These are phyloP conservation scores for Hymenochirus boettgeri DNA, from an alignment of 2,113 vertebrate species.

Conservation along the genomic window DNA sequence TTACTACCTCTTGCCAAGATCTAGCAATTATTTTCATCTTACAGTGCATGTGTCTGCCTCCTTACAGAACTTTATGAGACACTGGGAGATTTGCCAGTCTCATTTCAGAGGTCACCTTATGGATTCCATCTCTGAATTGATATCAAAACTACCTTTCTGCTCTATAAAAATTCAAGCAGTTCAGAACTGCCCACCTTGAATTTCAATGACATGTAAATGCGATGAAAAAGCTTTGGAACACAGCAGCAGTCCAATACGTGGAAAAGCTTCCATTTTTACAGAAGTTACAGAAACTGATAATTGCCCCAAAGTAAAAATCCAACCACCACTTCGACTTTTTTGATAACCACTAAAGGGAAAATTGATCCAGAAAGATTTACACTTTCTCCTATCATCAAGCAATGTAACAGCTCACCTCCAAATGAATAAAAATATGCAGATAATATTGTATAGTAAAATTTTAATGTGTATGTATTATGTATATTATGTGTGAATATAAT, in stretches of 20 bases:
- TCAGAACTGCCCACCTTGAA: constrained; percentile 38
- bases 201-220: constrained; percentile 38
- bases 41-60: constrained; percentile 30
- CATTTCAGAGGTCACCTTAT: constrained; percentile 41
- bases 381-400: too few relatives aligned
- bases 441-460: too few relatives aligned
- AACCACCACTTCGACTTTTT: too few relatives aligned
- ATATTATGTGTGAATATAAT: too few relatives aligned
- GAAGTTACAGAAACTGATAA: too few relatives aligned
- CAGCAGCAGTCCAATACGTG: constrained; percentile 25
- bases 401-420: too few relatives aligned
- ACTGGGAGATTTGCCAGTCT: constrained; percentile 34
- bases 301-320: too few relatives aligned
- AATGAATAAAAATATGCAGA: too few relatives aligned
- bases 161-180: constrained; percentile 29
- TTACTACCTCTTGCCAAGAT: constrained; percentile 60
- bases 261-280: too few relatives aligned
- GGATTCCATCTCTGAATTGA: constrained; percentile 41
- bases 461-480: too few relatives aligned
- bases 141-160: constrained; percentile 43
- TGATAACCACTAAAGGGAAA: too few relatives aligned
- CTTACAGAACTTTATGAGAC: constrained; percentile 41
- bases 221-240: constrained; percentile 33
- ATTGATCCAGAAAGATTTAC: too few relatives aligned
- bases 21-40: constrained; percentile 60